These are phyloP conservation scores for Andinoacara biseriatus DNA, from an alignment of 2,113 vertebrate species.

Conservation along the genomic window DNA sequence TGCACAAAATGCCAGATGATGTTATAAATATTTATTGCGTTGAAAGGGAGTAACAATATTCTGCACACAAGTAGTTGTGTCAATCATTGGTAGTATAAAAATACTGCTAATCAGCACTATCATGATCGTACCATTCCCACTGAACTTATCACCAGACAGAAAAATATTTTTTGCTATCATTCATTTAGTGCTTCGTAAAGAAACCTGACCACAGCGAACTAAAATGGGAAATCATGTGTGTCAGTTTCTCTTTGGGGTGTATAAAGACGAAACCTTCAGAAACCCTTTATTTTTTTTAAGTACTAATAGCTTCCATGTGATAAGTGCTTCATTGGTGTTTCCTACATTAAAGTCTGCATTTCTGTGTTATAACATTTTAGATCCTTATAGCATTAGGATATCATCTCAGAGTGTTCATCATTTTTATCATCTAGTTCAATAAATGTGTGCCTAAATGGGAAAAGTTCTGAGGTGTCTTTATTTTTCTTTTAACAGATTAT, in stretches of 20 bases:
- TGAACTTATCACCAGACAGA: too few relatives aligned
- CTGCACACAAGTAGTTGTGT: too few relatives aligned
- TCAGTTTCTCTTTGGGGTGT: background rate
- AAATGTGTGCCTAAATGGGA: too few relatives aligned
- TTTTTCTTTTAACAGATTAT: too few relatives aligned
- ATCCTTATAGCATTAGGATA: too few relatives aligned
- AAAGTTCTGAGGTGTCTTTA: too few relatives aligned
- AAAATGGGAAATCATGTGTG: background rate
- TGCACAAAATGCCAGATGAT: background rate
- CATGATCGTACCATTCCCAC: too few relatives aligned
- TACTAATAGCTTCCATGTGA: background rate
- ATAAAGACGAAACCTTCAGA: background rate
- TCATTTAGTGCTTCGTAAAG: background rate
- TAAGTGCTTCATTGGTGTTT: constrained; percentile 27
- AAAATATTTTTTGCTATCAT: background rate
- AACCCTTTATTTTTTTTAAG: background rate
- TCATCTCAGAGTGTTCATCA: too few relatives aligned
- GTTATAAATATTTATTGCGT: background rate
- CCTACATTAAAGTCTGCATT: constrained; percentile 3
- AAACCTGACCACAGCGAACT: background rate
- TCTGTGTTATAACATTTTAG: too few relatives aligned
- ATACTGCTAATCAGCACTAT: too few relatives aligned
- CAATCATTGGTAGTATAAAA: too few relatives aligned
- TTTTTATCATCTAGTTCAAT: too few relatives aligned
- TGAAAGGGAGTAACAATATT: background rate